phyloP scores from a whole-genome alignment of 1,140 invertebrate species.

The Atta texana region DNA sequence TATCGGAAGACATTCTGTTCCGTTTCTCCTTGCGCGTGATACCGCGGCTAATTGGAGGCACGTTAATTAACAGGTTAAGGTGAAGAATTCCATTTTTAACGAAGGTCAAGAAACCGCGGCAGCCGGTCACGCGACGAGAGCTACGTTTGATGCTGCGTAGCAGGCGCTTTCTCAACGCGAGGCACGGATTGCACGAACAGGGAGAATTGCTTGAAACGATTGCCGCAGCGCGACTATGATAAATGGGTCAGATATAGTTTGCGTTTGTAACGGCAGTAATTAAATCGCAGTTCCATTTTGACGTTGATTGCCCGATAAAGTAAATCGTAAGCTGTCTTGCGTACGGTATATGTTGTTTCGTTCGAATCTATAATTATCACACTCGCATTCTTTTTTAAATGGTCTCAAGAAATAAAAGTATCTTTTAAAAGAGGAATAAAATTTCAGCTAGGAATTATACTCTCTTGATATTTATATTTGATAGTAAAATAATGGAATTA shows the following conservation, averaged over 20 bases:
- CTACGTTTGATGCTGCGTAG: slow-evolving; percentile 32
- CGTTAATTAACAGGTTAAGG: slow-evolving; percentile 76
- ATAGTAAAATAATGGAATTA: neutral
- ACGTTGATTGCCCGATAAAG: slow-evolving; percentile 35
- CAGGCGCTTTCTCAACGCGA: slow-evolving; percentile 13
- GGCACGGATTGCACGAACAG: neutral
- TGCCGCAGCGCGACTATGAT: slow-evolving; percentile 32
- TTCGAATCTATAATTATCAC: slow-evolving; percentile 28
- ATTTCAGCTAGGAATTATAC: neutral
- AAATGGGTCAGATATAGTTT: slow-evolving; percentile 44
- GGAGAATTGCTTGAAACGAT: slow-evolving; percentile 27
- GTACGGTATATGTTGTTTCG: slow-evolving; percentile 7
- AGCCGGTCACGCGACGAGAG: neutral
- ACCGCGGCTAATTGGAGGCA: slow-evolving; percentile 63
- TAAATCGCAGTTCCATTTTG: slow-evolving; percentile 20
- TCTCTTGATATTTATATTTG: neutral
- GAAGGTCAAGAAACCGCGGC: slow-evolving; percentile 63
- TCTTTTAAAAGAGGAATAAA: neutral
- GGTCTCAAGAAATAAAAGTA: neutral
- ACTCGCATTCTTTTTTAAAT: slow-evolving; percentile 10
- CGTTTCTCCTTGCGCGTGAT: slow-evolving; percentile 63
- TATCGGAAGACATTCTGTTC: slow-evolving; percentile 66
- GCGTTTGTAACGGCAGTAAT: slow-evolving; percentile 30
- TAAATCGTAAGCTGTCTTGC: slow-evolving; percentile 17
- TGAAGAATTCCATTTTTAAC: slow-evolving; percentile 65